Evolutionary conservation across 2,888 invertebrate genomes (phyloP).

Genomic region (Morpho helenor): DNA sequence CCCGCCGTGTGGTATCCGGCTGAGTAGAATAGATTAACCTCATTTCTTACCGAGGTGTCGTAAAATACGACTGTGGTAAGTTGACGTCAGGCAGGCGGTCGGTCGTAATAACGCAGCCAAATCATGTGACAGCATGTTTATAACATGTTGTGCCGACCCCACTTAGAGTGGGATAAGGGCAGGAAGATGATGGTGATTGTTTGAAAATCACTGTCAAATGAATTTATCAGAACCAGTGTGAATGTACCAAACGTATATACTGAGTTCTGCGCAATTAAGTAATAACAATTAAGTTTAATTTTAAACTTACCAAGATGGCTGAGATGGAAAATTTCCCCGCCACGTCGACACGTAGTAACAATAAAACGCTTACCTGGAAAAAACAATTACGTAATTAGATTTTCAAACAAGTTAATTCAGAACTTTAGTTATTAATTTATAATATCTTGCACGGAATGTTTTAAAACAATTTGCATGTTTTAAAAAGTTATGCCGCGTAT

Average conservation of each 20-base stretch:
- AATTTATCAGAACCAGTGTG: too few relatives aligned
- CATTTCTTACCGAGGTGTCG: too few relatives aligned
- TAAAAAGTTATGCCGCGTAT: slow-evolving; percentile 2
- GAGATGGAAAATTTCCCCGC: slow-evolving; percentile 4
- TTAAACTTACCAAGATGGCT: slow-evolving; percentile 2
- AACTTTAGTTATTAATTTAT: neutral
- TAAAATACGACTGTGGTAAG: too few relatives aligned
- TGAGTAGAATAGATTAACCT: too few relatives aligned
- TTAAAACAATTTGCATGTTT: neutral
- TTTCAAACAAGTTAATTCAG: neutral
- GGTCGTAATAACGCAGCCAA: too few relatives aligned
- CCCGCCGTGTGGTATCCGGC: too few relatives aligned
- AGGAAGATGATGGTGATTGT: too few relatives aligned
- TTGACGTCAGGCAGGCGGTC: too few relatives aligned
- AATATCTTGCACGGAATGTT: neutral
- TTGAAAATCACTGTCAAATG: too few relatives aligned
- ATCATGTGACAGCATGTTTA: too few relatives aligned
- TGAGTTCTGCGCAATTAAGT: neutral
- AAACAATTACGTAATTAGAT: neutral
- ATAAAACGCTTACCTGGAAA: slow-evolving; percentile 6
- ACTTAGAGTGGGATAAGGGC: too few relatives aligned
- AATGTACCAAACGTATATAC: neutral
- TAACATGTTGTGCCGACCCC: too few relatives aligned
- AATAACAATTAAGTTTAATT: slow-evolving; percentile 3
- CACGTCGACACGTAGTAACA: slow-evolving; percentile 2